Base-by-base conservation (phyloP, 2,113 vertebrate species). In the Ardeotis arabs region DNA sequence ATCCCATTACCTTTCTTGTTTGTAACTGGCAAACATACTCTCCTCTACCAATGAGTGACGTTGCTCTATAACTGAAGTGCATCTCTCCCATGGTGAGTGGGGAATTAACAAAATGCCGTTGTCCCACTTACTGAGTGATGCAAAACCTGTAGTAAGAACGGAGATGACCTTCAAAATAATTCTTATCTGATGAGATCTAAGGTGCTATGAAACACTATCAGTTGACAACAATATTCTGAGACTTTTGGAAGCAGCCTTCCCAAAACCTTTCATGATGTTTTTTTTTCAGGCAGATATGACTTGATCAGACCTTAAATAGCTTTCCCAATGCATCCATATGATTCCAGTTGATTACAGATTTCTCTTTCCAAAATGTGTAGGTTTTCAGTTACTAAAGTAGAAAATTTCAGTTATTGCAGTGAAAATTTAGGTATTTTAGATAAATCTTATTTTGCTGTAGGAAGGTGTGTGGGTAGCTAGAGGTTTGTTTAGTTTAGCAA, bases 401-500 rank as follows among this genome's bases (percentile, higher is more conserved):
- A 83, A 58, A 2, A 44, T 44, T 44, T 44, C 41, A 44, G 14
- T 44, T 69, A 28, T 23, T 60, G 27, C 17, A 77, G 67, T 80
- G 29, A 68, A 86, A 81, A 87, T 18, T 12, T 79, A 53, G 10
- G 8, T 56, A 44, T 92, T 90, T 96, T 64, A 78, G 47, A 44
- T 21, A 66, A 85, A 67, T 69, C 33, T 80, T 90, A 28, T 85
- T 85, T 84, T 88, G 12, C 59, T 74, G 39, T 90, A 59, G 50
- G 84, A 70, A 93, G 22, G n/a, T 62, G n/a, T 2, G 4, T 83
- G 31, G 47, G 27, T 37, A 56, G 39, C 29, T 60, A 39, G 50
- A 75, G 66, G 18, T 78, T 92, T 90, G 41, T 90, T 89, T 89
- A 90, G 78, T 78, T 87, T 96, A 75, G 58, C 13, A 94, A 85